Conservation (phyloP, 2,797 vertebrate genomes). For the Sparidentex hasta region DNA sequence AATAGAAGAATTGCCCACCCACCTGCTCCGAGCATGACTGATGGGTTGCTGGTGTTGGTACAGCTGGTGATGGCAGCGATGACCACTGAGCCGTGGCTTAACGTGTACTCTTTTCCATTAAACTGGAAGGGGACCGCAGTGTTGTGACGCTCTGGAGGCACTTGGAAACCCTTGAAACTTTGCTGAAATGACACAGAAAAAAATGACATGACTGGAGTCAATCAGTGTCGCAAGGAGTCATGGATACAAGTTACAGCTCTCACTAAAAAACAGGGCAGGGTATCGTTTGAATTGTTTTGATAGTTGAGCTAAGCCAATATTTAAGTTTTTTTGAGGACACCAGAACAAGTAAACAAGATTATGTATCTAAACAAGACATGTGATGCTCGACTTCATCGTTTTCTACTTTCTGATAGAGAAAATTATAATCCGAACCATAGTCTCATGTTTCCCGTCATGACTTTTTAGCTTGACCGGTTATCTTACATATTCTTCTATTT, state of each 20-base stretch:
- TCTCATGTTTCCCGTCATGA: too few species aligned
- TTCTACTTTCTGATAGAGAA: not conserved
- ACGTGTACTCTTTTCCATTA: conserved; percentile 84
- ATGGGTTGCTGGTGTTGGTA: conserved; percentile 99
- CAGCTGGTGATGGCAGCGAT: conserved; percentile 99
- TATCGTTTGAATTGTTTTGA: not conserved
- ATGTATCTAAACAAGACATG: not conserved
- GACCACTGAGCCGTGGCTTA: conserved; percentile 95
- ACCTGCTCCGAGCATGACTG: conserved; percentile 99
- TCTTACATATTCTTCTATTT: not conserved
- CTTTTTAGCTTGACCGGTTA: not conserved
- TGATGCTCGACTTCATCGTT: not conserved
- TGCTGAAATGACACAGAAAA: conserved; percentile 82
- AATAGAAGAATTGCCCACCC: not conserved
- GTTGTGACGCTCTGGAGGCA: conserved; percentile 84
- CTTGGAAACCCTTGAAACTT: conserved; percentile 98
- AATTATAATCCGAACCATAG: not conserved
- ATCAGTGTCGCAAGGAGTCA: not conserved
- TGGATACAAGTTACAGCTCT: not conserved
- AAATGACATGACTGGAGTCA: conserved; percentile 4
- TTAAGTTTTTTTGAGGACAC: not conserved
- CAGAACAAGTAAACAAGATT: not conserved
- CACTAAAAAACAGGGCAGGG: not conserved
- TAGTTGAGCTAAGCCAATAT: not conserved
- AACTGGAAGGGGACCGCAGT: conserved; percentile 86